Conservation (phyloP, 2,888 invertebrate species). For the Octonoba sinensis region DNA sequence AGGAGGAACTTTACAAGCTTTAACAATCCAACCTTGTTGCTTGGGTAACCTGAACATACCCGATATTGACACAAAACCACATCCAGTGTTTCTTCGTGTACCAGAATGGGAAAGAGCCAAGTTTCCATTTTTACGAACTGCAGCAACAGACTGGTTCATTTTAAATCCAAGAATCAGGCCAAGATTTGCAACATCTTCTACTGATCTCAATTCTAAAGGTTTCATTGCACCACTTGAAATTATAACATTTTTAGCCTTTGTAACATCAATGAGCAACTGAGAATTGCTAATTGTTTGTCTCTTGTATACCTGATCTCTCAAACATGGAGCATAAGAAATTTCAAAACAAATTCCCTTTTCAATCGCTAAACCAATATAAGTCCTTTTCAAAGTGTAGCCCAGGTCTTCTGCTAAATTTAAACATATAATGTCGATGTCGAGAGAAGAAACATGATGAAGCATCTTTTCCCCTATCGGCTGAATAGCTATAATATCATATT, state of each 20-base stretch:
- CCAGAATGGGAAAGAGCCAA: conserved; percentile 38
- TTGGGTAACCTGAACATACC: conserved; percentile 28
- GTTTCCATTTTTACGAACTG: conserved; percentile 26
- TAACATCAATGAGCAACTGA: conserved; percentile 32
- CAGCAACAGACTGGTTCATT: conserved; percentile 17
- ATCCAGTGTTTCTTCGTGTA: conserved; percentile 48
- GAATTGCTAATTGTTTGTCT: conserved; percentile 39
- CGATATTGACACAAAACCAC: conserved; percentile 47
- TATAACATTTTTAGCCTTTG: conserved; percentile 37
- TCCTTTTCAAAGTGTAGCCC: conserved; percentile 45
- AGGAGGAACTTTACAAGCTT: conserved; percentile 50
- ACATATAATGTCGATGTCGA: conserved; percentile 50
- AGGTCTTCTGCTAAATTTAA: conserved; percentile 42
- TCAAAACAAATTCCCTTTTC: conserved; percentile 41
- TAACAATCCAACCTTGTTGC: conserved; percentile 52
- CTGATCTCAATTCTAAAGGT: conserved; percentile 31
- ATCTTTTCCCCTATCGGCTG: conserved; percentile 49
- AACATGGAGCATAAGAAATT: conserved; percentile 49
- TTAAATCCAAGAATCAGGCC: conserved; percentile 44
- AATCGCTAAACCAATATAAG: conserved; percentile 18
- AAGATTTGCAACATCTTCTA: conserved; percentile 46
- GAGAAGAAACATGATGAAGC: conserved; percentile 22
- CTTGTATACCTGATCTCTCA: conserved; percentile 27
- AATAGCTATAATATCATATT: conserved; percentile 52
- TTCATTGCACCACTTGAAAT: conserved; percentile 42